These are phyloP conservation scores for Tapirus indicus DNA, from an alignment of 2,797 vertebrate species.

Conservation along the genomic window DNA sequence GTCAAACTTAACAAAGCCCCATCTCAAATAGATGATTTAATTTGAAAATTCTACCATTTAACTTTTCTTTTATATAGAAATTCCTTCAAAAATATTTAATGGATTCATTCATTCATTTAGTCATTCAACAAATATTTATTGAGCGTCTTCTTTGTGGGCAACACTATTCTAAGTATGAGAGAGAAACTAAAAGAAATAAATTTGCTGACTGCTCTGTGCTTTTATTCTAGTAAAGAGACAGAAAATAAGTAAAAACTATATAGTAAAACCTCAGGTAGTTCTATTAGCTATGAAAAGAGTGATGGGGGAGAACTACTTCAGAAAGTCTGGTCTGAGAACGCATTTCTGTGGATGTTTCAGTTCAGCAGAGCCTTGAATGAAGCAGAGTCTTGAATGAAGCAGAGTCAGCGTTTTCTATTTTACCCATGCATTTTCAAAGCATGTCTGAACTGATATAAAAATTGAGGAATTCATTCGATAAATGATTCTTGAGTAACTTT, in stretches of 20 bases:
- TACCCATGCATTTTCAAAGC: neutral
- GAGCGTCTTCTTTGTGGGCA: neutral
- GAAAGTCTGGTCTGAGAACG: neutral
- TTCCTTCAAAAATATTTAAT: neutral
- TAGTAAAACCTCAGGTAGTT: neutral
- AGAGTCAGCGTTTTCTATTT: neutral
- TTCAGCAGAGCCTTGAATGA: neutral
- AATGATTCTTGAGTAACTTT: neutral
- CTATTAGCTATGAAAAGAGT: neutral
- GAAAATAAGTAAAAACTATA: constrained; percentile 2
- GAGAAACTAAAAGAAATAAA: neutral
- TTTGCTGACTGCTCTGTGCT: neutral
- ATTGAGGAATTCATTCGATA: neutral
- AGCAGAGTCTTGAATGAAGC: neutral
- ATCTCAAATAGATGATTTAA: neutral
- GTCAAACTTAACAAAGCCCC: neutral
- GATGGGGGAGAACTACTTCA: neutral
- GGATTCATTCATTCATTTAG: neutral
- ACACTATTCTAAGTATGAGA: neutral
- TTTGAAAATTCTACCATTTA: neutral
- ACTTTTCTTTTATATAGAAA: neutral
- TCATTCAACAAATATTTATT: neutral
- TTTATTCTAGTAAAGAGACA: neutral
- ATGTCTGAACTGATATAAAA: neutral
- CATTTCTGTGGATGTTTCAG: neutral